Percentiles rank a stretch among this genome's conserved stretches.
phyloP scores from a whole-genome alignment of 2,797 vertebrate genomes.

The Loriculus beryllinus region DNA sequence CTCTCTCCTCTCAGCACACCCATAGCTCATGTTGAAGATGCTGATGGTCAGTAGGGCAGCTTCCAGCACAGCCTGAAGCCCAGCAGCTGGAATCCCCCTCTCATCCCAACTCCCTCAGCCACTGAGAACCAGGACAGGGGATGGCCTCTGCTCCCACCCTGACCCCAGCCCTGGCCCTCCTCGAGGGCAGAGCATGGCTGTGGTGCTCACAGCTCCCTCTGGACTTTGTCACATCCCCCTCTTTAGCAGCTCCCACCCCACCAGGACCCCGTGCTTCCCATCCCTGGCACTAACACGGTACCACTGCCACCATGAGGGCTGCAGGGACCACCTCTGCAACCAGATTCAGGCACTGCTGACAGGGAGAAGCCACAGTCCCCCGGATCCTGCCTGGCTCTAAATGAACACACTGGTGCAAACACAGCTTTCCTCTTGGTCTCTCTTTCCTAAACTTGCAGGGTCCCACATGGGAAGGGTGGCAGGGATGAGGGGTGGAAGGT shows the following conservation, averaged over 20 bases:
- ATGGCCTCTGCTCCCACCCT: neutral
- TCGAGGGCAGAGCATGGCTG: accelerated
- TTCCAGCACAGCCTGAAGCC: neutral
- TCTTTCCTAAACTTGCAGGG: neutral
- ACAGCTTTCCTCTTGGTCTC: neutral
- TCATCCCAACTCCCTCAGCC: neutral
- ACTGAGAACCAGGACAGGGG: accelerated
- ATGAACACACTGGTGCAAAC: neutral
- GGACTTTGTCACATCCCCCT: too few species aligned
- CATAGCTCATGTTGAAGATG: neutral
- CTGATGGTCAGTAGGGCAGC: neutral
- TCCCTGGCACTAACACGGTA: neutral
- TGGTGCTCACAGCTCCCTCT: neutral
- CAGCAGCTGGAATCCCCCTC: accelerated
- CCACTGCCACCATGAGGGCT: neutral
- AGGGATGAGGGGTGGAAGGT: neutral
- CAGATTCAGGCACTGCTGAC: accelerated
- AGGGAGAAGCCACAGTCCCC: accelerated
- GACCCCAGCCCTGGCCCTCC: neutral
- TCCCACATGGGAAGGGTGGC: accelerated
- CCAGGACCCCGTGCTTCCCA: neutral
- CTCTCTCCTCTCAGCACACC: neutral
- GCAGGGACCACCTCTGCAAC: neutral
- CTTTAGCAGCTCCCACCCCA: neutral
- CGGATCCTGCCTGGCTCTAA: neutral